Evolutionary conservation across 2,797 vertebrate genomes (phyloP), one percentile per base, ranked within the genome.

Genomic region (Clarias platycephalus): DNA sequence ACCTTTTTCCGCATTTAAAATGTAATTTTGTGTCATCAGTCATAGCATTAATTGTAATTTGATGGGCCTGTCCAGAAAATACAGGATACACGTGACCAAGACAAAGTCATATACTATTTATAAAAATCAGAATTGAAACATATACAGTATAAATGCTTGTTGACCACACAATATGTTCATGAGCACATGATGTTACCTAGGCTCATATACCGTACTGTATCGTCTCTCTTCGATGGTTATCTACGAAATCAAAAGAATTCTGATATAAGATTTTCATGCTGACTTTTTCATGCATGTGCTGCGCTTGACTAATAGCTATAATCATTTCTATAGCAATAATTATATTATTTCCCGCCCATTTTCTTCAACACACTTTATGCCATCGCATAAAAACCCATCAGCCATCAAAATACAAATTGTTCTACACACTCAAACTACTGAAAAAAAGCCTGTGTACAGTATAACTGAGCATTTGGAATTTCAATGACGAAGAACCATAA

Each of bases 391-490:
- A 34, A 24, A 44, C 2, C 18, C 12, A 12, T 34, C 37, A 44
- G 6, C 62, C 8, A n/a, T 26, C 31, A 44, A 40, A 78, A 3
- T n/a, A 26, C 76, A 40, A n/a, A 62, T 15, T 40, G 40, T 40
- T n/a, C 20, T 64, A 15, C n/a, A 22, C 55, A 34, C 10, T 60
- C 9, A 34, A 60, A 60, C 49, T 75, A 75, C 72, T 75, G 13
- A 31, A 58, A 13, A 12, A 78, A 72, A 44, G 20, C 20, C 20
- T 20, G 13, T 55, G 55, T 62, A 8, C 37, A 40, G 26, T 84
- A 71, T 63, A 24, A 71, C 66, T 20, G 66, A 80, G 83, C 77
- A 84, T 84, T 67, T 62, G 40, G 26, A 13, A 34, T 76, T 70
- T 12, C 0, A 4, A 20, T 57, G 55, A 28, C 12, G 53, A 62